Evolutionary conservation across 2,113 vertebrate species (phyloP), one percentile per base, ranked within the genome.

Genomic region (Lethenteron camtschaticum): DNA sequence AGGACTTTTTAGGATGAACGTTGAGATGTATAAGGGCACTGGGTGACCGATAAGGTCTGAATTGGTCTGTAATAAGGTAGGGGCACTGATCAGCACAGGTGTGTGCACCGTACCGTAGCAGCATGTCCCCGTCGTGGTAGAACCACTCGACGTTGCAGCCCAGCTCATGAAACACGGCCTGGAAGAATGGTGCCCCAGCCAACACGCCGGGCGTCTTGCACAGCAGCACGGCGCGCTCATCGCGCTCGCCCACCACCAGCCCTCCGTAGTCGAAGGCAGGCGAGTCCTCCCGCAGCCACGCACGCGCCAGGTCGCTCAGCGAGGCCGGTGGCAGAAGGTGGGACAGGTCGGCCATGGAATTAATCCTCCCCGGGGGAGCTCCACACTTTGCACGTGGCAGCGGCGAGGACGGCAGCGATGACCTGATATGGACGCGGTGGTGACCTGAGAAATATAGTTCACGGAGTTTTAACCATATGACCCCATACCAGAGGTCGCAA

Each of bases 201-300:
- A 88, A 74, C 3, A 85, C 12, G 9, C 78, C 75, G 0, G 82
- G 77, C 1, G 81, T 83, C 75, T 89, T 89, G 75, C 82, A 84
- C 60, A 85, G 69, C 70, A 86, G 56, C 11, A 72, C 69, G 0
- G 82, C 82, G 57, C 77, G 75, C 0, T 80, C 75, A 3, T 75
- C 63, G 9, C 10, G 8, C 0, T 76, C 76, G 1, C 83, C 82
- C 2, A 83, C 81, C n/a, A 81, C 82, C 72, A 78, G 71, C 12
- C 84, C 84, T 0, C 80, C 77, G 0, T 75, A 78, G 75, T 88
- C 83, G 73, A 85, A 80, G 74, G 79, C 77, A 0, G 86, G 84
- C 0, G 82, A 82, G 76, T 89, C 87, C 72, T 89, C 87, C 10
- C 41, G 77, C 70, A 88, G 77, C 87, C 87, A 88, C 56, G 79